Base-by-base conservation (phyloP, 1,140 invertebrate species). In the Drosophila aff. region DNA sequence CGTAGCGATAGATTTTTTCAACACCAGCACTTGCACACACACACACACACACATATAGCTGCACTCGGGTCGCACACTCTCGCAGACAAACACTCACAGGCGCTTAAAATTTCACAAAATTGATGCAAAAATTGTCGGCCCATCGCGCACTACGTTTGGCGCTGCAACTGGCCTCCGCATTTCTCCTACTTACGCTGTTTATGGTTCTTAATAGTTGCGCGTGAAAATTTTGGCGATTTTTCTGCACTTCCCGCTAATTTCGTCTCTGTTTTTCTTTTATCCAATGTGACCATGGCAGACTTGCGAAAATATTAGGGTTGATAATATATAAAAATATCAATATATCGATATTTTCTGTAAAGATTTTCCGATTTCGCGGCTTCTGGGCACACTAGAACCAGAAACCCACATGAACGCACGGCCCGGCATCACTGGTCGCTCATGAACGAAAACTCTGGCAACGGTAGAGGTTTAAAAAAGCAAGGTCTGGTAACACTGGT, bases 1-100 rank as follows among this genome's bases (percentile, higher is more conserved):
- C 84, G 84, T 87, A 86, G 77, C 77, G 74, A 87, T 87, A 87
- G 84, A 87, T 89, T 87, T 87, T 85, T 86, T 82, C 83, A 82
- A 86, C 72, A 87, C 79, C 74, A 76, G 43, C 50, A 63, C 55
- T 58, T 57, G 46, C 74, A 79, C 60, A 57, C 81, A 46, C 44
- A 3, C 31, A 65, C 81, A 75, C 47, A 76, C 83, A 66, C 55
- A 60, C 28, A 50, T 40, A 66, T 57, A 66, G 62, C 44, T 63
- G 68, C 72, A 74, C 49, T 53, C 33, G 55, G 55, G 58, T 36
- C 44, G 50, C 52, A 55, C 72, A 75, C 61, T 73, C 47, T 65
- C 60, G 77, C 66, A 59, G 52, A 60, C 47, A 46, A 47, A 43
- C 47, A 64, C 53, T 55, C 52, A 43, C 47, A 64, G 43, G 60